Base-by-base conservation (phyloP, 2,888 invertebrate species). In the Lasioglossum vierecki region DNA sequence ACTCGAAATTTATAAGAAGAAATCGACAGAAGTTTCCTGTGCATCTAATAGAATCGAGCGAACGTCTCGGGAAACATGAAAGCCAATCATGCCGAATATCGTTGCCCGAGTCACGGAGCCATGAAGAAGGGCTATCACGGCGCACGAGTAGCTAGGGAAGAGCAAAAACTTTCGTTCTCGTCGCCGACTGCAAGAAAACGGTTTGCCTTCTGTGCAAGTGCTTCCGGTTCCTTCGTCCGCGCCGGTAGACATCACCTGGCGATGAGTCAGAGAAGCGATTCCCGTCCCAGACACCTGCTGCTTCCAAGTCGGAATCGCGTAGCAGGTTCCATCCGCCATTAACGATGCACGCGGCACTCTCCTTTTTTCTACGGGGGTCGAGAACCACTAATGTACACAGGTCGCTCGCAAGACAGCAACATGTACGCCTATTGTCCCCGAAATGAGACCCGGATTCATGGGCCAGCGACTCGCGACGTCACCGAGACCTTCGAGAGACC, bases 391-490 rank as follows among this genome's bases (percentile, higher is more conserved):
- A 78, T 79, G 22, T 35, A 57, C 44, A 74, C 49, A 49, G 79
- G 78, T 63, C 79, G 72, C 53, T 75, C 71, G 53, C 9, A 68
- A 68, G 80, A 81, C 83, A 57, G 86, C 73, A 76, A 79, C 77
- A 77, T 86, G 73, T 91, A 91, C 88, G 90, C 77, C 88, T 86
- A 91, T 92, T 92, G 92, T 89, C 87, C 86, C 92, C 90, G 90
- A 91, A 92, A 92, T 89, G 91, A 91, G 89, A 86, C 83, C 92
- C 93, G 94, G 94, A 94, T 92, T 92, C 93, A 94, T 91, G 94
- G 94, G 93, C 93, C 93, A 93, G 93, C 91, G 92, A 91, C 72
- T 92, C 84, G 90, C 88, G 93, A 92, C 93, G 91, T 91, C 87
- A 85, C 74, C 84, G 86, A 84, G 88, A 89, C 90, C 90, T 81